Evolutionary conservation across 2,113 vertebrate species (phyloP), one percentile per base, ranked within the genome.

Genomic region (Centropus bengalensis): DNA sequence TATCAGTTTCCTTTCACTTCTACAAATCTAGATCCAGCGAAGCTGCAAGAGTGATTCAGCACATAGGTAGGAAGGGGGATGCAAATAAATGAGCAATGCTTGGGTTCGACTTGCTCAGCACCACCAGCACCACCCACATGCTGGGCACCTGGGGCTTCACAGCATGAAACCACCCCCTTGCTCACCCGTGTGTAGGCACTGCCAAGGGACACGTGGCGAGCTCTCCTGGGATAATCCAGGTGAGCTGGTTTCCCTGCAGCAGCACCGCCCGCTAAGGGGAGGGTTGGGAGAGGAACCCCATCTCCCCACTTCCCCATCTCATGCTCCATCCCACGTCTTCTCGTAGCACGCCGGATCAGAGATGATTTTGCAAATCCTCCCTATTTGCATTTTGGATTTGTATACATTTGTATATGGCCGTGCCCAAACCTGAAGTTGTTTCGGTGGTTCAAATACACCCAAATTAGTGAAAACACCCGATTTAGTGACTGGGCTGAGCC

Each of bases 341-440:
- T 66, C 59, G 40, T 69, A 32, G 84, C 78, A 27, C 56, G 55
- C 68, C 0, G 0, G 58, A 64, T 59, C 86, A n/a, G 74, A 91
- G 63, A 28, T 40, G 78, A 80, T 74, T 83, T 79, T 85, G 89
- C 89, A 91, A 94, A 89, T 32, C 67, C 45, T 82, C 42, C 24
- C 59, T 14, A n/a, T 94, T 79, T 95, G 93, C 95, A 77, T 95
- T n/a, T 33, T 33, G 63, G 36, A 77, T 92, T 93, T 91, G 91
- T 68, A 28, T 63, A 5, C 27, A 74, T 92, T 94, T 93, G 92
- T 45, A 13, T 77, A 76, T 0, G 1, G 68, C 92, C 8, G 0
- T 81, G 92, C 86, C 88, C 88, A 77, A 77, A 95, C 71, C 90
- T 69, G 64, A 86, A 74, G 86, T 26, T 42, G 68, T 90, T 73